phyloP scores from a whole-genome alignment of 2,113 vertebrate genomes.

The Pterocles burchelli region DNA sequence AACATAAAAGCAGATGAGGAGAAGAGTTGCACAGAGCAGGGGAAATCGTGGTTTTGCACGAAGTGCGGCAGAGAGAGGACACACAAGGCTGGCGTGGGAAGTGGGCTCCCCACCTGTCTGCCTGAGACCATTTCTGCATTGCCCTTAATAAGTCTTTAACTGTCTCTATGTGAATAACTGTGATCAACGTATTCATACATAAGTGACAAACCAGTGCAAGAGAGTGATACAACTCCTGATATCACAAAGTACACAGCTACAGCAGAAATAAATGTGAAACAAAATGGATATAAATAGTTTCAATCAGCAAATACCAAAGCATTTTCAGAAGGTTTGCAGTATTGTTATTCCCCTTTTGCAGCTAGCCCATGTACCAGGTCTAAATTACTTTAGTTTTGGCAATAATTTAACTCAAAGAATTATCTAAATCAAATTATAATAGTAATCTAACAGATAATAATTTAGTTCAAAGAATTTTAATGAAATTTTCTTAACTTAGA shows the following conservation, averaged over 20 bases:
- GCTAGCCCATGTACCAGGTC: neutral
- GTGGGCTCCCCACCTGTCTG: neutral
- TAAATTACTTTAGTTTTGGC: neutral
- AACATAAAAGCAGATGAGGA: neutral
- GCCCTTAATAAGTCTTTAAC: neutral
- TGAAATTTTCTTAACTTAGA: neutral
- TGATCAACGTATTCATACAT: fast-evolving
- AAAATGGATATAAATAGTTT: neutral
- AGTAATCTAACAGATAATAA: neutral
- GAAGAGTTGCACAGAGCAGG: neutral
- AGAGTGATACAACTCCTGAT: neutral
- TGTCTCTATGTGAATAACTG: neutral
- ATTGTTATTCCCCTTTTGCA: neutral
- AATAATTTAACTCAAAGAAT: neutral
- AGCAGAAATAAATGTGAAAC: neutral
- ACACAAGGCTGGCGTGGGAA: fast-evolving
- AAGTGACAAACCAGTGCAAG: neutral
- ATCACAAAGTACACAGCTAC: too few species aligned
- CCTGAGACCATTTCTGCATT: neutral
- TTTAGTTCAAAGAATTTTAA: neutral
- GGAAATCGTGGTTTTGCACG: neutral
- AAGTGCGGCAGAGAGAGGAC: neutral
- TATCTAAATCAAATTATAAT: neutral
- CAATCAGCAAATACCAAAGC: neutral
- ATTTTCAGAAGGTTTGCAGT: neutral